phyloP scores from a whole-genome alignment of 2,113 vertebrate species.

The Lepisosteus oculatus region DNA sequence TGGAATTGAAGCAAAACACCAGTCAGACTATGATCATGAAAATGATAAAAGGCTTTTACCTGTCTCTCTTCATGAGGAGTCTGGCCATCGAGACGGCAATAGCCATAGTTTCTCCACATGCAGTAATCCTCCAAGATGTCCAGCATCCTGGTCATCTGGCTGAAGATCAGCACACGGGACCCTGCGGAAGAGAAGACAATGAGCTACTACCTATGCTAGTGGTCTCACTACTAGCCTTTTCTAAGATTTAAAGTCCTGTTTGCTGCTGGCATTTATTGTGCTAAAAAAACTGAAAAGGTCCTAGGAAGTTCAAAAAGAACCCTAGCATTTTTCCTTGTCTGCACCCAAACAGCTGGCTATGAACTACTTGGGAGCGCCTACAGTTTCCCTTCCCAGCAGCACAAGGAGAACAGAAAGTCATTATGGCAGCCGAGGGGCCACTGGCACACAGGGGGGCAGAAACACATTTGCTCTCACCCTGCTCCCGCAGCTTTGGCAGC shows the following conservation, averaged over 20 bases:
- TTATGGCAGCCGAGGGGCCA: too few species aligned
- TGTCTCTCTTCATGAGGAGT: constrained; percentile 96
- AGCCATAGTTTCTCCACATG: constrained; percentile 95
- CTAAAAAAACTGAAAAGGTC: too few species aligned
- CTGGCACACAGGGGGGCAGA: background rate
- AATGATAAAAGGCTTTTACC: constrained; percentile 50
- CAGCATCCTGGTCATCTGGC: constrained; percentile 95
- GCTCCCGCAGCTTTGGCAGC: constrained; percentile 87
- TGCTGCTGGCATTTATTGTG: too few species aligned
- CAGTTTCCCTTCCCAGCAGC: too few species aligned
- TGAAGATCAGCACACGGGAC: constrained; percentile 93
- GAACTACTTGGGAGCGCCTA: too few species aligned
- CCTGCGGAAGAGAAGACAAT: constrained; percentile 52
- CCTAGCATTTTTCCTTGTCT: too few species aligned
- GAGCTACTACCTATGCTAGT: background rate
- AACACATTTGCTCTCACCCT: constrained; percentile 63
- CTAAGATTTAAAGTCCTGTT: too few species aligned
- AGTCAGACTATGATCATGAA: too few species aligned
- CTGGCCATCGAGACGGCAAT: constrained; percentile 93
- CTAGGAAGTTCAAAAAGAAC: too few species aligned
- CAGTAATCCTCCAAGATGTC: constrained; percentile 98
- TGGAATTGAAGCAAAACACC: too few species aligned
- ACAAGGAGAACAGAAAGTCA: background rate
- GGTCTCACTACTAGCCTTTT: too few species aligned
- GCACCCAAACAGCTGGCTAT: too few species aligned